Evolutionary conservation across 2,797 vertebrate genomes (phyloP).

Genomic region (Microctenopoma lineatum): DNA sequence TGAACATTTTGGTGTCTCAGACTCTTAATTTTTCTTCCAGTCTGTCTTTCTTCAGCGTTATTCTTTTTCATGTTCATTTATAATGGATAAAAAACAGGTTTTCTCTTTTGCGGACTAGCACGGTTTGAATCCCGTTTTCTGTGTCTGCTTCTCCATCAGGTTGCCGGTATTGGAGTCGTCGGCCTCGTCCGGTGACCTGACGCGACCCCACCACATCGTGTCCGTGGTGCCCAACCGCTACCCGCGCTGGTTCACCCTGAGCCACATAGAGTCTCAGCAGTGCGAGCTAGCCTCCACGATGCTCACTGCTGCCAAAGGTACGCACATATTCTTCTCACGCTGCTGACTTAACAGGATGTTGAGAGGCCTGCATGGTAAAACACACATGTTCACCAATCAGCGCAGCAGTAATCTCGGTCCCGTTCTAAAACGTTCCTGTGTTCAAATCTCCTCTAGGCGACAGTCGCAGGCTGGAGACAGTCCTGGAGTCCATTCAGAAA

Average conservation of each 20-base stretch:
- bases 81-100: not conserved
- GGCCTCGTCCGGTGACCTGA: slow-evolving; percentile 92
- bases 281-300: slow-evolving; percentile 99
- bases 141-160: slow-evolving; percentile 62
- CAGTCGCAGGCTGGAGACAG: slow-evolving; percentile 94
- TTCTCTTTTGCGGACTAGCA: not conserved
- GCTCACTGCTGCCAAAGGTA: slow-evolving; percentile 99
- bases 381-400: not conserved
- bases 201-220: slow-evolving; percentile 96
- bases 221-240: slow-evolving; percentile 98
- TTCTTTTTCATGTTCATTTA: not conserved
- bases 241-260: slow-evolving; percentile 98
- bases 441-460: slow-evolving; percentile 85
- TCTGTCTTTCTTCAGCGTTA: not conserved
- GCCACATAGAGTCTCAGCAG: slow-evolving; percentile 99
- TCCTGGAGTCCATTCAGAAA: slow-evolving; percentile 99
- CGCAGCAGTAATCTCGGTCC: not conserved
- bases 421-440: slow-evolving; percentile 5
- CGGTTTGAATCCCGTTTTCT: not conserved
- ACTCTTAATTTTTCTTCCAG: slow-evolving; percentile 16
- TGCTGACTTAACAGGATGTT: not conserved
- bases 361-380: not conserved
- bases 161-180: slow-evolving; percentile 97
- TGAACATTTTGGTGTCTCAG: slow-evolving; percentile 16
- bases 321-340: slow-evolving; percentile 1